A percentile compares a stretch with the other conserved stretches of the same genome.
Evolutionary conservation across 2,113 vertebrate genomes (phyloP).

Genomic region (Spizaetus ornatus): DNA sequence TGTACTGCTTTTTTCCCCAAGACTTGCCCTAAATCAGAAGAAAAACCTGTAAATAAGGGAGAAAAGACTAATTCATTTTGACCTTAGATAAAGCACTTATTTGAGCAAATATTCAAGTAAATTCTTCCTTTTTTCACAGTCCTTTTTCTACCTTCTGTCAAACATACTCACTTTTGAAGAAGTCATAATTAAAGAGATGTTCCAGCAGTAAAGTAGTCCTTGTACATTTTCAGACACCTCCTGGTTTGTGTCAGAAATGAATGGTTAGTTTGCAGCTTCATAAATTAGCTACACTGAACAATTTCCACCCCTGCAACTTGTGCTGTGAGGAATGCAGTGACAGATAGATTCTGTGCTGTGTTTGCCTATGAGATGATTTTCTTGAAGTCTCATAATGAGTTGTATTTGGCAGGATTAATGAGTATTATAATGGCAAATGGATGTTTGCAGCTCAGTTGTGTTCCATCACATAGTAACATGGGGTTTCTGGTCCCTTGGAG

Average conservation of each 20-base stretch:
- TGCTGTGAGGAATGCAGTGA: conserved; percentile 77
- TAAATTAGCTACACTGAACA: conserved; percentile 70
- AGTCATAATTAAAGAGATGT: neutral
- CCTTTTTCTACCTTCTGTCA: neutral
- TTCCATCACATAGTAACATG: conserved; percentile 91
- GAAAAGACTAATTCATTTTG: neutral
- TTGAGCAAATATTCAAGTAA: neutral
- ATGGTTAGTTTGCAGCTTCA: conserved; percentile 67
- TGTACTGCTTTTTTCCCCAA: neutral
- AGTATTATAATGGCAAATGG: conserved; percentile 95
- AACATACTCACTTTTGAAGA: neutral
- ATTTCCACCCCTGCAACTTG: conserved; percentile 72
- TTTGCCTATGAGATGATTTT: conserved; percentile 99
- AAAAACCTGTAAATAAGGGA: neutral
- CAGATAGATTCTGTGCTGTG: conserved; percentile 89
- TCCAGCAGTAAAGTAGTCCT: neutral
- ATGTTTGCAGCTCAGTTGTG: conserved; percentile 90
- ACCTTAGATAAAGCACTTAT: neutral
- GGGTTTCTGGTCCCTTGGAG: conserved; percentile 87
- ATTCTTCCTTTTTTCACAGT: neutral
- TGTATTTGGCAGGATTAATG: conserved; percentile 99
- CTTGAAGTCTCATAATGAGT: conserved; percentile 94
- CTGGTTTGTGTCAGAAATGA: conserved; percentile 57
- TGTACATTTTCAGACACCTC: conserved; percentile 37
- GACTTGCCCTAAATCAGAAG: neutral